These are phyloP conservation scores for Trichonephila inaurata DNA, from an alignment of 1,140 invertebrate species.

Conservation along the genomic window DNA sequence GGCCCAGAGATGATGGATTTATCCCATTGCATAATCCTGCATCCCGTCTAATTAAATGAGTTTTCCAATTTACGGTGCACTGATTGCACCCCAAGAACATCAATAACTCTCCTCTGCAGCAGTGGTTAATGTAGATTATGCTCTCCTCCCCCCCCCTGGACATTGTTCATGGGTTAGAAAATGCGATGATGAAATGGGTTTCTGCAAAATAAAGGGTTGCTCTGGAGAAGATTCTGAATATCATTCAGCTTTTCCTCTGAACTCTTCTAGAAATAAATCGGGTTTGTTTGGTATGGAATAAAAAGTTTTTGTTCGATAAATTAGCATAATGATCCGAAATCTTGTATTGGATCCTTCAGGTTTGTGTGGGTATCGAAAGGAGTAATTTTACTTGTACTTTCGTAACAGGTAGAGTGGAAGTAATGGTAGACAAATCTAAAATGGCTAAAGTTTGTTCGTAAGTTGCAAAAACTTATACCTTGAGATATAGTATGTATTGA, in stretches of 20 bases:
- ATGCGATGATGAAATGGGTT: conserved; percentile 51
- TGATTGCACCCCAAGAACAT: conserved; percentile 65
- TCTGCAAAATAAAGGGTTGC: neutral
- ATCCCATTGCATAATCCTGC: conserved; percentile 63
- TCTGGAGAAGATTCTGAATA: neutral
- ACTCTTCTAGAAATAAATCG: no score
- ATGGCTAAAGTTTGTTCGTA: no score
- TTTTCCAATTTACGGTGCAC: conserved; percentile 73
- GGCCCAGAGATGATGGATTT: conserved; percentile 51
- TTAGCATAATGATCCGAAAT: no score
- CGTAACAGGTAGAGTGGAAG: no score
- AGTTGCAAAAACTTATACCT: no score
- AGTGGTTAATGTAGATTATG: conserved; percentile 25
- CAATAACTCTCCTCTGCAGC: conserved; percentile 51
- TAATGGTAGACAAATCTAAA: no score
- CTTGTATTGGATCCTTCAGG: no score
- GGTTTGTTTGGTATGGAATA: no score
- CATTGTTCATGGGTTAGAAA: conserved; percentile 54
- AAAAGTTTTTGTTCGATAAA: no score
- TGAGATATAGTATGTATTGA: no score
- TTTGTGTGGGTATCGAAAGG: no score
- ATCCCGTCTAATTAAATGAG: conserved; percentile 69
- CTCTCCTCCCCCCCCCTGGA: neutral
- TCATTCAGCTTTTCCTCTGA: neutral
- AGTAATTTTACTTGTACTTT: no score